A percentile compares a stretch with the other conserved stretches of the same genome.
Conservation (phyloP, 2,797 vertebrate genomes). For the Rhincodon typus region DNA sequence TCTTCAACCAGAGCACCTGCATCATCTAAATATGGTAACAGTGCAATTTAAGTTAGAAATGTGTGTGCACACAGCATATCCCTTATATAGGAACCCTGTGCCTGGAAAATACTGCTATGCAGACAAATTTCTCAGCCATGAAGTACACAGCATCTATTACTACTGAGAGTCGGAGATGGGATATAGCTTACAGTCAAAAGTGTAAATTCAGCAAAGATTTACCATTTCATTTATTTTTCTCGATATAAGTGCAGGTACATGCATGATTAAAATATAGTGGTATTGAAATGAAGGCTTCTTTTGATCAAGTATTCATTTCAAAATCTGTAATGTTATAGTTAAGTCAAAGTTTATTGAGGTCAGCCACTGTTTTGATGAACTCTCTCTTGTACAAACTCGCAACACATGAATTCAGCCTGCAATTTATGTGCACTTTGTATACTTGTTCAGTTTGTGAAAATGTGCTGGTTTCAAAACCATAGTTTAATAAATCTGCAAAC, state of each 20-base stretch:
- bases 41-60: not conserved
- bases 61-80: not conserved
- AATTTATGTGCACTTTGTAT: not conserved
- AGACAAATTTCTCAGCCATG: not conserved
- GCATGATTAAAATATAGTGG: not conserved
- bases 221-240: not conserved
- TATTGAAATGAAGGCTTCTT: not conserved
- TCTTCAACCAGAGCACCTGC: not conserved
- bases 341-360: not conserved
- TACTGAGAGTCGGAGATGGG: too few species aligned
- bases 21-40: not conserved
- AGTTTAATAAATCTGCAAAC: not conserved
- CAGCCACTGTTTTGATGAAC: not conserved
- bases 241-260: not conserved
- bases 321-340: not conserved
- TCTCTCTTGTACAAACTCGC: not conserved
- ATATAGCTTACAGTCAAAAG: not conserved
- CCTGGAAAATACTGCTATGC: not conserved
- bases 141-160: not conserved
- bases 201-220: constrained; percentile 1
- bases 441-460: not conserved
- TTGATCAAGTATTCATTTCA: not conserved
- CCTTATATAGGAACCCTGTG: not conserved
- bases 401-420: not conserved
- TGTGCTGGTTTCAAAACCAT: not conserved